Conservation (phyloP, 1,140 invertebrate genomes). For the Berghia stephanieae region DNA sequence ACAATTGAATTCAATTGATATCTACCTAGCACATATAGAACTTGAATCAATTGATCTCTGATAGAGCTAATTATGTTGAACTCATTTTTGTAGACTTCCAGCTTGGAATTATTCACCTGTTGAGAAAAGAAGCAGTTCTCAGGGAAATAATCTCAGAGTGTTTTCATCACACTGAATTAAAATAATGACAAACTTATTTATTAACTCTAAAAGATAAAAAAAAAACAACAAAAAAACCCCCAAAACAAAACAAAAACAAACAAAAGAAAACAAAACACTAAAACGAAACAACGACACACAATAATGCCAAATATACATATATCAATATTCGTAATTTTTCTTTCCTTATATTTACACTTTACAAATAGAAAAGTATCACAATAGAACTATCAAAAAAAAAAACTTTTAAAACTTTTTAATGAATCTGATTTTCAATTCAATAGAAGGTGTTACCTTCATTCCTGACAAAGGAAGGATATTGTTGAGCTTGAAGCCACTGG, state of each 20-base stretch:
- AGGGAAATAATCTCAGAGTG: too few species aligned
- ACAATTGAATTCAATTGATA: too few species aligned
- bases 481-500: constrained; percentile 69
- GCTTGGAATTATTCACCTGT: constrained; percentile 52
- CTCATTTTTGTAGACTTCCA: constrained; percentile 72
- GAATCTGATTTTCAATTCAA: background rate
- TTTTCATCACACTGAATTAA: too few species aligned
- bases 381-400: background rate
- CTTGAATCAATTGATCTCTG: constrained; percentile 78
- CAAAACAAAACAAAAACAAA: too few species aligned
- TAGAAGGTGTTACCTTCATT: constrained; percentile 72
- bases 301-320: background rate
- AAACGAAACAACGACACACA: background rate
- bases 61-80: constrained; percentile 73
- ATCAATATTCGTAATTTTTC: background rate
- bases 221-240: background rate
- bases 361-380: background rate
- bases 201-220: too few species aligned
- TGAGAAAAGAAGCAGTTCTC: too few species aligned
- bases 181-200: too few species aligned
- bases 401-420: background rate
- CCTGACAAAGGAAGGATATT: constrained; percentile 73
- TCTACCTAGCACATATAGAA: constrained; percentile 74
- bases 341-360: background rate
- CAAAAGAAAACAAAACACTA: background rate